Conservation (phyloP, 2,113 vertebrate genomes). For the Physeter macrocephalus region DNA sequence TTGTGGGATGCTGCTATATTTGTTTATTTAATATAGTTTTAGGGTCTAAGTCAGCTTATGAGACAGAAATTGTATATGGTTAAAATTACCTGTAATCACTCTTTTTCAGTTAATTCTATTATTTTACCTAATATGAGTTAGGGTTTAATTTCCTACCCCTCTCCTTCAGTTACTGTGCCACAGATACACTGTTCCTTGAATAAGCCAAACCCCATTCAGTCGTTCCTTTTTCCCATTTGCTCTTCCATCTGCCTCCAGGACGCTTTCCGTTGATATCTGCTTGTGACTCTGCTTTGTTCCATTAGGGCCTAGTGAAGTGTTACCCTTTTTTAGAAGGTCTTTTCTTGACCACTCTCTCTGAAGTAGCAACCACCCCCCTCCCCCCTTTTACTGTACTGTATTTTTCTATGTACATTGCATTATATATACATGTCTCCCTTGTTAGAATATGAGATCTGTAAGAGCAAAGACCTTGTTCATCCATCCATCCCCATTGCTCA, state of each 20-base stretch:
- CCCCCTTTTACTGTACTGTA: neutral
- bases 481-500: neutral
- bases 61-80: neutral
- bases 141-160: neutral
- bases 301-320: neutral
- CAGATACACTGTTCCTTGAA: neutral
- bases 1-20: neutral
- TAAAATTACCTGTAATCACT: neutral
- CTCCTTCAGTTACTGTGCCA: neutral
- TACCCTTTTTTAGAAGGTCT: neutral
- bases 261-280: neutral
- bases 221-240: neutral
- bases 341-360: neutral
- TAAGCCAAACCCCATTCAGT: neutral
- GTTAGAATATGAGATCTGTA: neutral
- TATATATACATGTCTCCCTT: neutral
- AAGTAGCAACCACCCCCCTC: neutral
- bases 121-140: neutral
- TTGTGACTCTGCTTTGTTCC: neutral
- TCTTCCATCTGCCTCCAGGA: neutral
- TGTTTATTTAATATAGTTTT: neutral
- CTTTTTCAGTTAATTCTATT: neutral
- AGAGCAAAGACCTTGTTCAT: neutral
- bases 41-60: neutral
- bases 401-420: neutral